These are phyloP conservation scores for Scaptodrosophila latifasciaeformis DNA, from an alignment of 2,888 invertebrate genomes.

Conservation along the genomic window DNA sequence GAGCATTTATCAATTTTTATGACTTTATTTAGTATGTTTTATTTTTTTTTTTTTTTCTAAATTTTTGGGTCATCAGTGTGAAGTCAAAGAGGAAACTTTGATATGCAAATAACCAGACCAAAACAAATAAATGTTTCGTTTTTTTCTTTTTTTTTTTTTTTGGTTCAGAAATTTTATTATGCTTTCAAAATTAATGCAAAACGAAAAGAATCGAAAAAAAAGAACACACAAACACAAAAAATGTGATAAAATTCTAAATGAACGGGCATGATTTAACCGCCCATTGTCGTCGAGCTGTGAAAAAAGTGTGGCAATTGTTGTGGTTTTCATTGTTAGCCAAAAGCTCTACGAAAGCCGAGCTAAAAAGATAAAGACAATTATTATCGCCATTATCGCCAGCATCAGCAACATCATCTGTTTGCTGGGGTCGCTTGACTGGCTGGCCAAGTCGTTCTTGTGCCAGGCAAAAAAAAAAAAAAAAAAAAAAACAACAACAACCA, in stretches of 20 bases:
- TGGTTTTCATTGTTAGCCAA: constrained; percentile 44
- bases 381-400: constrained; percentile 67
- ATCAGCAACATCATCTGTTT: constrained; percentile 33
- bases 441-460: too few relatives aligned
- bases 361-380: constrained; percentile 67
- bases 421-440: too few relatives aligned
- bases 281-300: constrained; percentile 16
- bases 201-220: neutral
- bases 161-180: constrained; percentile 29
- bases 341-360: constrained; percentile 23
- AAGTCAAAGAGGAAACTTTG: too few relatives aligned
- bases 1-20: constrained; percentile 60
- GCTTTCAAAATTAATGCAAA: constrained; percentile 44
- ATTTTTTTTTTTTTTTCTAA: too few relatives aligned
- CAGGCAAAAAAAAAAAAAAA: too few relatives aligned
- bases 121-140: constrained; percentile 36
- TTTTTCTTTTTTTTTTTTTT: constrained; percentile 57
- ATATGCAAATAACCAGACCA: constrained; percentile 49
- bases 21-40: constrained; percentile 32
- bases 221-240: neutral
- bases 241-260: neutral
- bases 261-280: neutral
- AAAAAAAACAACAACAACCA: too few relatives aligned
- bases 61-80: constrained; percentile 25
- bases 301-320: constrained; percentile 53